A percentile compares a stretch with the other conserved stretches of the same genome.
Evolutionary conservation across 2,113 vertebrate genomes (phyloP).

Genomic region (Steatornis caripensis): DNA sequence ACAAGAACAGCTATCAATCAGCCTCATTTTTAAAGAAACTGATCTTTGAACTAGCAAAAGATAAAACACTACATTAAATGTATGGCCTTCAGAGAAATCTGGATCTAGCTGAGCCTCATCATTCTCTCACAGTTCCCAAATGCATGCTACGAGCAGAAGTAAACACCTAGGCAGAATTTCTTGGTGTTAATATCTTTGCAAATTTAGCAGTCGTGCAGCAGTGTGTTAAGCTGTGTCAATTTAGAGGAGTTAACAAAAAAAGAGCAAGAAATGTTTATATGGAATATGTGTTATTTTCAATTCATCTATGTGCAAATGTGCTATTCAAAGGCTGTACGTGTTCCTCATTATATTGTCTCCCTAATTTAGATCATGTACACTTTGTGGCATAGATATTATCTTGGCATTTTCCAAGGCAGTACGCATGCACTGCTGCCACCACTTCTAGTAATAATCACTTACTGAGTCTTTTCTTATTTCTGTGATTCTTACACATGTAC

Average conservation of each 20-base stretch:
- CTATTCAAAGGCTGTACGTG: not conserved
- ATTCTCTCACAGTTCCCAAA: not conserved
- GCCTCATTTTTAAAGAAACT: not conserved
- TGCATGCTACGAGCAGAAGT: not conserved
- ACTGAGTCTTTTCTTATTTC: not conserved
- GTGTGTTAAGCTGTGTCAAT: not conserved
- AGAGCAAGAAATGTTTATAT: not conserved
- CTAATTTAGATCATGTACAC: not conserved
- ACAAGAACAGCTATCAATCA: not conserved
- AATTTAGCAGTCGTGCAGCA: not conserved
- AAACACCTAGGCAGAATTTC: not conserved
- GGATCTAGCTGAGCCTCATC: not conserved
- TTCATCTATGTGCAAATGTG: not conserved
- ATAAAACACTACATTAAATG: not conserved
- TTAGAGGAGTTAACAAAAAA: not conserved
- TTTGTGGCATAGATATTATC: not conserved
- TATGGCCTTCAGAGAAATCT: not conserved
- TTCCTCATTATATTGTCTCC: not conserved
- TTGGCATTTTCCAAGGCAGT: not conserved
- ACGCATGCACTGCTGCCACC: not conserved
- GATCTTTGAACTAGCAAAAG: not conserved
- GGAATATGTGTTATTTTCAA: not conserved
- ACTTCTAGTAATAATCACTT: not conserved
- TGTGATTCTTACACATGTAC: not conserved
- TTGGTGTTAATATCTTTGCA: not conserved